Conservation (phyloP, 2,797 vertebrate species). For the Odontamblyopus lacepedii region DNA sequence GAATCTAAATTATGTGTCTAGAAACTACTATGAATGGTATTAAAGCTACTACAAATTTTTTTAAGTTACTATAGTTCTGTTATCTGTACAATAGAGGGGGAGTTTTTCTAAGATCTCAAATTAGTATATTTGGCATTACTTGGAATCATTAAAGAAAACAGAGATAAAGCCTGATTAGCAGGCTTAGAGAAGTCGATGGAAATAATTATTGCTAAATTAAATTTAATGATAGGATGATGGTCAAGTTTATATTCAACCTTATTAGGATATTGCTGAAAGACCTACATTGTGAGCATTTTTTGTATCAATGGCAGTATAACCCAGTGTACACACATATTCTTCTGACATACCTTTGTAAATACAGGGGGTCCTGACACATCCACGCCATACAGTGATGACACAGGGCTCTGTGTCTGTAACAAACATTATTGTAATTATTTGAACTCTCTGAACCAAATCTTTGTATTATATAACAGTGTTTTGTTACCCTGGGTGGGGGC, state of each 20-base stretch:
- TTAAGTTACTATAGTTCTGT: background rate
- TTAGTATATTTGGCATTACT: no score
- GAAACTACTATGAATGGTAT: constrained; percentile 9
- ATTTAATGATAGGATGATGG: no score
- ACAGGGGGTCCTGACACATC: constrained; percentile 81
- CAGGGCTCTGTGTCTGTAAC: constrained; percentile 87
- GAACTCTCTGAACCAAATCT: background rate
- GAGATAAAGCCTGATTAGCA: no score
- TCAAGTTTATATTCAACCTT: no score
- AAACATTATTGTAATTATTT: background rate
- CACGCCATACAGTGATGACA: constrained; percentile 75
- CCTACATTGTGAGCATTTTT: background rate
- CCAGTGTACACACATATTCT: background rate
- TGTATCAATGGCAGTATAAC: background rate
- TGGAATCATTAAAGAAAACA: no score
- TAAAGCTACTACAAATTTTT: background rate
- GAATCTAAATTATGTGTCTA: constrained; percentile 19
- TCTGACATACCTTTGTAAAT: constrained; percentile 87
- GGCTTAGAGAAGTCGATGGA: no score
- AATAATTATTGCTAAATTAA: no score
- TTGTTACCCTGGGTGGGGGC: constrained; percentile 85
- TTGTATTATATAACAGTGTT: background rate
- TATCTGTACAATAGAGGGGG: no score
- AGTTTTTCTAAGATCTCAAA: no score
- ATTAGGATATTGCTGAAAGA: no score